Evolutionary conservation across 2,797 vertebrate species (phyloP), one percentile per base, ranked within the genome.

Genomic region (Cottoperca gobio): DNA sequence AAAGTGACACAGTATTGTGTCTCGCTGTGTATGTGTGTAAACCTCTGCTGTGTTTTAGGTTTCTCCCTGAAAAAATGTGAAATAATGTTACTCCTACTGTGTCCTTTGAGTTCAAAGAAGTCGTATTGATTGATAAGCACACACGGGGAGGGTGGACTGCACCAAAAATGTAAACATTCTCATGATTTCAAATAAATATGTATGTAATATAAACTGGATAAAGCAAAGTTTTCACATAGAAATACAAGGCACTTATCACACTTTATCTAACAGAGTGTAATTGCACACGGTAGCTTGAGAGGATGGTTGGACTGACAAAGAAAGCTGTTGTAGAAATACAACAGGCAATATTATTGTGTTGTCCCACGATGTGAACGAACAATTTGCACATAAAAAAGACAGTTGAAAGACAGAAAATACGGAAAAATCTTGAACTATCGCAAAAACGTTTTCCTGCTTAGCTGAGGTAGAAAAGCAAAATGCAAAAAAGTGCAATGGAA

Each of bases 91-190:
- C 45, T 76, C 76, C 79, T 83, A 75, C 79, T 59, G 28, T 68
- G 80, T 89, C 88, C 77, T 88, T 70, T 46, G 74, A 84, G 81
- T 87, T 87, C 87, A 81, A 88, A 84, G 66, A 85, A 74, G 76
- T 70, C 19, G 8, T 43, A 48, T 73, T 86, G 85, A 88, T 81
- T 66, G 65, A 73, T 62, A 42, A 26, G 48, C 39, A 45, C 26
- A 49, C 42, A 55, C 14, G 35, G 0, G 35, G 14, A 21, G 11
- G 19, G 35, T 33, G 26, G 45, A 33, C 35, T 57, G 48, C 49
- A 52, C 35, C 12, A 53, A 49, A 55, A 60, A 43, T 57, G 37
- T 5, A 26, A 39, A 60, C 21, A 59, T 31, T 50, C 2, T 40
- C 2, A 58, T 43, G 49, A 11, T 28, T 54, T 55, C 23, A 53